Evolutionary conservation across 2,797 vertebrate genomes (phyloP), one percentile per base, ranked within the genome.

Genomic region (Centropyge bicolor): DNA sequence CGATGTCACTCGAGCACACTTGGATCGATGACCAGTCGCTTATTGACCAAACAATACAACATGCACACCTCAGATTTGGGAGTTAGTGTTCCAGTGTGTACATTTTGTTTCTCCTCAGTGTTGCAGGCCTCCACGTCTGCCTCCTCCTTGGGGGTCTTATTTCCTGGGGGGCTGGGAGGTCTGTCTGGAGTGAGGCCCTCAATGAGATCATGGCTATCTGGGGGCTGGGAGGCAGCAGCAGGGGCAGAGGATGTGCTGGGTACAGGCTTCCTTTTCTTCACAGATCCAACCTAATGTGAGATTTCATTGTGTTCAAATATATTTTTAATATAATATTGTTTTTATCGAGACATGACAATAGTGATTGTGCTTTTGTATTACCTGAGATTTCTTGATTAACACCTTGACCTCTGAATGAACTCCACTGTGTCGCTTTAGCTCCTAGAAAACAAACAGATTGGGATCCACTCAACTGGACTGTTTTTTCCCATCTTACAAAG

Each of bases 371-470:
- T 67, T 73, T 46, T 49, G 20, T 22, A 1, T 36, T 90, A 94
- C 91, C 92, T 91, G 91, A 87, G 86, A 74, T 87, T 92, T 93
- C 80, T 85, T 90, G 74, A 85, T 81, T n/a, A 66, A 76, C 40
- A 85, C 82, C 66, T 92, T 92, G 14, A 17, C 49, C 59, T 89
- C 88, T 62, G 88, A 78, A 20, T 82, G 79, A 73, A 78, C 61
- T 60, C 56, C 72, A 65, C 52, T 61, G 36, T 72, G 66, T 61
- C 57, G 88, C 74, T 88, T 93, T 48, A 62, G 83, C 60, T 93
- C 91, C 93, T 93, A 9, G 16, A 87, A 76, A 71, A 67, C 35
- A 73, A 54, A 76, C 11, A 60, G 11, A 69, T 49, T 40, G 31
- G 63, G n/a, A 38, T 31, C 62, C 10, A 31, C 9, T 17, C 27